Evolutionary conservation across 1,140 invertebrate species (phyloP), one percentile per base, ranked within the genome.

Genomic region (Drosophila pseudoobscura): DNA sequence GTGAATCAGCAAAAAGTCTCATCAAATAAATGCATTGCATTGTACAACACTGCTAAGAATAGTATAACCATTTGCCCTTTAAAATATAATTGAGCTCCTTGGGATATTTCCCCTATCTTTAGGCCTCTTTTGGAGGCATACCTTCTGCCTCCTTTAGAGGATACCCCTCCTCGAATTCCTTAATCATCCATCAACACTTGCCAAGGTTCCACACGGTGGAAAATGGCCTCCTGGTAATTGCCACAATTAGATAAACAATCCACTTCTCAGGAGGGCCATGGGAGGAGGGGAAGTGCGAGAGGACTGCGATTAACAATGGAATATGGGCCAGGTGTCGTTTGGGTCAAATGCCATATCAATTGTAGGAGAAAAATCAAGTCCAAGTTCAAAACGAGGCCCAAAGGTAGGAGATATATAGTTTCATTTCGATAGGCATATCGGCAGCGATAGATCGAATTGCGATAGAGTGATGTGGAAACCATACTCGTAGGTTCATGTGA

Each of bases 281-380:
- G 31, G 35, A 1, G 35, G 35, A 39, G 31, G 11, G 1, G 35
- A 3, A 44, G 24, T 22, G 50, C n/a, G 44, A 69, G 49, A 68
- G 20, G 51, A n/a, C n/a, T 41, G 24, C 15, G 6, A 24, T 17
- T 61, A 57, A 71, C 41, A 63, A 80, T 87, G 80, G 68, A 85
- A 87, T 66, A 66, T 43, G 41, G 13, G 52, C 53, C 80, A 85
- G 82, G 68, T 87, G 80, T 66, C 58, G 51, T 45, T 47, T 22
- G 66, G 59, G 49, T 62, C 72, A 61, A 53, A 44, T 57, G n/a
- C 22, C 64, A 74, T 57, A 73, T 31, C 50, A 53, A 56, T 56
- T 57, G 29, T 35, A 69, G 26, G 50, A 50, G 35, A 5, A 11
- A 13, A 39, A 64, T 20, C 41, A 45, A 26, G 41, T 56, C 9